Evolutionary conservation across 2,113 vertebrate genomes (phyloP).

Genomic region (Galeopterus variegatus): DNA sequence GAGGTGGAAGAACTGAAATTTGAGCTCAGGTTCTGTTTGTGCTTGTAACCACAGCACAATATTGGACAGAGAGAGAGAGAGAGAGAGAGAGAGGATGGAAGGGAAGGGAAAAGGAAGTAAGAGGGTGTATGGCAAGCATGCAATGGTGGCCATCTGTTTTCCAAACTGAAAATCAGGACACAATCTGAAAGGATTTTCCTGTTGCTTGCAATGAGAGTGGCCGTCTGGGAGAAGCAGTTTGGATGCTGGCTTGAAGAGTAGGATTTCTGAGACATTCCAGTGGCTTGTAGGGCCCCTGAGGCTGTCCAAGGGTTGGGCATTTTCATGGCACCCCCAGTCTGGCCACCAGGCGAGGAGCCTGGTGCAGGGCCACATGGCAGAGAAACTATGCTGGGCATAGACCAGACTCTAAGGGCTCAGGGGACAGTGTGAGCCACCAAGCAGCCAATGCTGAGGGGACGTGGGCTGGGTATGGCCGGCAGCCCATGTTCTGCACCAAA

Average conservation of each 20-base stretch:
- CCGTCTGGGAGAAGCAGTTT: constrained; percentile 77
- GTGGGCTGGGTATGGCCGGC: background rate
- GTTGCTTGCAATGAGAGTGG: constrained; percentile 59
- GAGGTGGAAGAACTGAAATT: background rate
- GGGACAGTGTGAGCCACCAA: background rate
- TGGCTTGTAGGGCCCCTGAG: constrained; percentile 76
- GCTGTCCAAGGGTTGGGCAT: constrained; percentile 74
- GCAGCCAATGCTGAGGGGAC: background rate
- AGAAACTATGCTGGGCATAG: background rate
- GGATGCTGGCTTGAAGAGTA: constrained; percentile 76
- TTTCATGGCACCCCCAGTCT: constrained; percentile 69
- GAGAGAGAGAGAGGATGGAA: background rate
- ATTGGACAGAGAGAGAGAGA: background rate
- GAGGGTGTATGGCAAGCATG: background rate
- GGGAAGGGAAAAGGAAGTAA: background rate
- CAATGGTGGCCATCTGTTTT: constrained; percentile 77
- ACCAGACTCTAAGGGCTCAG: background rate
- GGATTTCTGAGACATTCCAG: constrained; percentile 84
- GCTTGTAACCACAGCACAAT: background rate
- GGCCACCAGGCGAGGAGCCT: constrained; percentile 58
- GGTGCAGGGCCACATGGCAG: constrained; percentile 58
- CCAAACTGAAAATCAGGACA: constrained; percentile 75
- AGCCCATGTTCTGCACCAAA: background rate
- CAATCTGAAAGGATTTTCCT: constrained; percentile 71
- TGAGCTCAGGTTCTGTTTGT: constrained; percentile 22